Percentiles rank a stretch among this genome's conserved stretches.
Evolutionary conservation across 2,113 vertebrate species (phyloP).

Genomic region (Corythornis vintsioides): DNA sequence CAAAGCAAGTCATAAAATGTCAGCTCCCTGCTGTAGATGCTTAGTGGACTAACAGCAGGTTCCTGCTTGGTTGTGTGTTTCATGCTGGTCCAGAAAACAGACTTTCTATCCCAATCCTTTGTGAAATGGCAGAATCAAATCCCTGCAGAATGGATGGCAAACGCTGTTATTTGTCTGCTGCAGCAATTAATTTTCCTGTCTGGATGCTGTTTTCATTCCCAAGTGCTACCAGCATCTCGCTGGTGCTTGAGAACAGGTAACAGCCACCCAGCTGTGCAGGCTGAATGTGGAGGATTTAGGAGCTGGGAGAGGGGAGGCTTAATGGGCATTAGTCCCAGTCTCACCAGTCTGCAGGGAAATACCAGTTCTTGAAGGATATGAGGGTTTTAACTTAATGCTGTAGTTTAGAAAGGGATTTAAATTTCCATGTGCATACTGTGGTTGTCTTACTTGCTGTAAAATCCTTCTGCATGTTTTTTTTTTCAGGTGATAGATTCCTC

Average conservation of each 20-base stretch:
- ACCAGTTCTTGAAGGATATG: background rate
- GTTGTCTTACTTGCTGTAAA: background rate
- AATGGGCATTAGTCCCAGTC: background rate
- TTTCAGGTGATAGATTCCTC: constrained; percentile 95
- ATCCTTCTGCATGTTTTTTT: background rate
- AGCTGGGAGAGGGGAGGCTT: background rate
- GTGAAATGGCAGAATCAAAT: background rate
- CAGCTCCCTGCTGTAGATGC: constrained; percentile 57
- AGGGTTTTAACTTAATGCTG: background rate
- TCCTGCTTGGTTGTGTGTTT: constrained; percentile 31
- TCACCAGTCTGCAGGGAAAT: background rate
- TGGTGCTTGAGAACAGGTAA: background rate
- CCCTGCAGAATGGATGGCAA: background rate
- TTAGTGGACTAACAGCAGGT: constrained; percentile 56
- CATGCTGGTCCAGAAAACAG: background rate
- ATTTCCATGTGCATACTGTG: background rate
- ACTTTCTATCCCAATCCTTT: background rate
- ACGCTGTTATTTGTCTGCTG: background rate
- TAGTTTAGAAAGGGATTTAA: background rate
- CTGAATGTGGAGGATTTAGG: background rate
- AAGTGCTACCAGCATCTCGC: background rate
- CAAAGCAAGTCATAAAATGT: constrained; percentile 3
- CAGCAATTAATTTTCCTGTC: background rate
- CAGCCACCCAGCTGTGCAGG: background rate
- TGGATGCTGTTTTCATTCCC: background rate